Evolutionary conservation across 2,888 invertebrate species (phyloP).

Genomic region (Coelinius sp.): DNA sequence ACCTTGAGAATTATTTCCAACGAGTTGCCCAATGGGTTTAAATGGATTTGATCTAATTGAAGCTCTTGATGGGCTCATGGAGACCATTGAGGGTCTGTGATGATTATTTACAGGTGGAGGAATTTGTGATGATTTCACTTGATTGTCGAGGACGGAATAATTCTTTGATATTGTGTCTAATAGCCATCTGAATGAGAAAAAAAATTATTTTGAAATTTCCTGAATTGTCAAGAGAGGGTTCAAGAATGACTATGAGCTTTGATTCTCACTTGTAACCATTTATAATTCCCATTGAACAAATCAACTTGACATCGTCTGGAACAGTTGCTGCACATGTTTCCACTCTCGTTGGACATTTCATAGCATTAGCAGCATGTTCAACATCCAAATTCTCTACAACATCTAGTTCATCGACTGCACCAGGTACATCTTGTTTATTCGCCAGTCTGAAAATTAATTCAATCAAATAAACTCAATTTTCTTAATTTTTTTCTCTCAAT

Average conservation of each 20-base stretch:
- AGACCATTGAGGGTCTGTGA: constrained; percentile 55
- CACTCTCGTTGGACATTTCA: constrained; percentile 85
- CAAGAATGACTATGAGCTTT: background rate
- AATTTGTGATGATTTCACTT: constrained; percentile 56
- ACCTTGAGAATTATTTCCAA: constrained; percentile 48
- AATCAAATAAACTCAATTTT: background rate
- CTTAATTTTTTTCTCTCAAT: background rate
- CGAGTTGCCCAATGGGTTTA: constrained; percentile 57
- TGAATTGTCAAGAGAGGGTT: background rate
- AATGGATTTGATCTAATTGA: constrained; percentile 63
- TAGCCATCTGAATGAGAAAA: constrained; percentile 65
- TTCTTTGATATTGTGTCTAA: constrained; percentile 62
- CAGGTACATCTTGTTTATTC: constrained; percentile 87
- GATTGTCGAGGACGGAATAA: constrained; percentile 58
- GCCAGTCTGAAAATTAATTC: constrained; percentile 75
- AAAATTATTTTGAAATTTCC: background rate
- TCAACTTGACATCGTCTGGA: constrained; percentile 51
- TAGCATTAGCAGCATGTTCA: constrained; percentile 82
- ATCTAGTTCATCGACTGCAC: constrained; percentile 87
- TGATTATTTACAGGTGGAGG: constrained; percentile 44
- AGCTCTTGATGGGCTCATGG: constrained; percentile 56
- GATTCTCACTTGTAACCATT: constrained; percentile 65
- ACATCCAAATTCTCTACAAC: constrained; percentile 84
- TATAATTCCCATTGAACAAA: constrained; percentile 57
- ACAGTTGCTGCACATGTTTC: constrained; percentile 77